Evolutionary conservation across 2,113 vertebrate species (phyloP).

Genomic region (Beaufortia kweichowensis): DNA sequence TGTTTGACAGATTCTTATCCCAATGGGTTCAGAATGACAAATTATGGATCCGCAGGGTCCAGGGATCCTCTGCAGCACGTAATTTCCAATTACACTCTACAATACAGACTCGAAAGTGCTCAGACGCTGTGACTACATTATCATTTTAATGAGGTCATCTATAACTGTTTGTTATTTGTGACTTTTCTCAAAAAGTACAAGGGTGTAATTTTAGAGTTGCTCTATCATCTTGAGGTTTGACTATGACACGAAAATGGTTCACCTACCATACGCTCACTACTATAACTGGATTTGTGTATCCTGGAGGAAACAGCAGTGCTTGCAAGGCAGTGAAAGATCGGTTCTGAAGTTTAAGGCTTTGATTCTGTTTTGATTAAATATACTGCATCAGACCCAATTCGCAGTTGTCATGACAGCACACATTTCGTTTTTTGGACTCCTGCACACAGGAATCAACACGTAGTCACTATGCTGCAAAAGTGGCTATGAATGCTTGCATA

Average conservation of each 20-base stretch:
- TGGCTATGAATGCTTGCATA: no score
- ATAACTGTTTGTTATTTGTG: neutral
- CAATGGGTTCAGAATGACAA: neutral
- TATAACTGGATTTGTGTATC: no score
- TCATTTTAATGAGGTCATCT: slow-evolving; percentile 35
- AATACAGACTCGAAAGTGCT: neutral
- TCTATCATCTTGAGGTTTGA: neutral
- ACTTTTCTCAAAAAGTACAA: neutral
- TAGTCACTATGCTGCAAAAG: no score
- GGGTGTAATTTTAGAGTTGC: neutral
- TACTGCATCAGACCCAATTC: no score
- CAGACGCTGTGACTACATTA: slow-evolving; percentile 32
- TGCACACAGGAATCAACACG: no score
- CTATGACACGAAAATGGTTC: neutral
- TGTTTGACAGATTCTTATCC: slow-evolving; percentile 5
- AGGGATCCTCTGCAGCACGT: neutral
- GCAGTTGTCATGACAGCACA: no score
- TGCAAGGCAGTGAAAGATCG: no score
- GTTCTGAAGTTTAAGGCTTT: no score
- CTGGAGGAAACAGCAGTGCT: no score
- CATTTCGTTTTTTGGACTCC: no score
- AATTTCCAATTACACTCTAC: slow-evolving; percentile 30
- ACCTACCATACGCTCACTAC: neutral
- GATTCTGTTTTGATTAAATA: no score
- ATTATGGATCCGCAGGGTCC: slow-evolving; percentile 13